Conservation (phyloP, 2,113 vertebrate species). For the Bostrychus sinensis region DNA sequence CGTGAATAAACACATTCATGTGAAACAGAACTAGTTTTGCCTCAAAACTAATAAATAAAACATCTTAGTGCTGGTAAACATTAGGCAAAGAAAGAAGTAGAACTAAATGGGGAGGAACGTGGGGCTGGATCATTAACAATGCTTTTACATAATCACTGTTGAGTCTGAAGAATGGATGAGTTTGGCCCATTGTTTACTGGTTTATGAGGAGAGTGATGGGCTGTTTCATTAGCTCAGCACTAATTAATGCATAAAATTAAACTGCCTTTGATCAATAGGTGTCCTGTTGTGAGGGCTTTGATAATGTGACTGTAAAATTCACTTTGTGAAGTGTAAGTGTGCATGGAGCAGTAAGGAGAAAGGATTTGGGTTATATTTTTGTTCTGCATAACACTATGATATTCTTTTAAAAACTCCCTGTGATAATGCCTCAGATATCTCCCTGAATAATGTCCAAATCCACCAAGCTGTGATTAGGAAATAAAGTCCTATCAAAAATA, state of each 20-base stretch:
- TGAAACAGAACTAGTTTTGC: constrained; percentile 79
- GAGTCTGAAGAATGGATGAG: constrained; percentile 65
- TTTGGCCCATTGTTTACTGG: constrained; percentile 69
- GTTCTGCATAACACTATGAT: no score
- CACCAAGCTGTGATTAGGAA: no score
- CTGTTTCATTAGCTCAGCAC: constrained; percentile 71
- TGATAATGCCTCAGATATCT: no score
- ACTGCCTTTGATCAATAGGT: constrained; percentile 64
- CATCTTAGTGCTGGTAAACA: constrained; percentile 82
- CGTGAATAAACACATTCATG: constrained; percentile 83
- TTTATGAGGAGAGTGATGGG: constrained; percentile 72
- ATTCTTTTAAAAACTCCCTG: no score
- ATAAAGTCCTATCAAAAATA: no score
- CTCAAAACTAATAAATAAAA: constrained; percentile 89
- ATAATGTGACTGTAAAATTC: constrained; percentile 44
- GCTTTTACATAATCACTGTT: constrained; percentile 59
- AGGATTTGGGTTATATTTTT: constrained; percentile 2
- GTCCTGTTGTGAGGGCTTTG: constrained; percentile 41
- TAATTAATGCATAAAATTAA: constrained; percentile 70
- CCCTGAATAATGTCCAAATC: no score
- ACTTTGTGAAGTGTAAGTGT: constrained; percentile 4
- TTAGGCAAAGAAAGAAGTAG: constrained; percentile 70
- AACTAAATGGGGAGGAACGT: constrained; percentile 48
- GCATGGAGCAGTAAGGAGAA: not conserved
- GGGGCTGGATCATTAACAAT: constrained; percentile 62